A percentile compares a stretch with the other conserved stretches of the same genome.
Conservation (phyloP, 1,140 invertebrate species). For the Coelopa frigida region DNA sequence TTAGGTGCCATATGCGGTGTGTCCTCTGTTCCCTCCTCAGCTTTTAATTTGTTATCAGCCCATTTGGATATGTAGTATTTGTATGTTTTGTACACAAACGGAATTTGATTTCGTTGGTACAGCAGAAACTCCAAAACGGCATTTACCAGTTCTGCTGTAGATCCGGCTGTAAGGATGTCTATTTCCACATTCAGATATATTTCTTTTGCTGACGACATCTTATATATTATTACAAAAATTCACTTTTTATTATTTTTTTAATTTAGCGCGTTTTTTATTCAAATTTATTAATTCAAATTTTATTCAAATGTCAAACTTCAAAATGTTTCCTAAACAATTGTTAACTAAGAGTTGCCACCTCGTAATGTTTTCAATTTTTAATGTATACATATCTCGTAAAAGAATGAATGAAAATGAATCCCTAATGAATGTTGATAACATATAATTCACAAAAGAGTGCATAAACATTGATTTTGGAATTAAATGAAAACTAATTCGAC, state of each 20-base stretch:
- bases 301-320: too few species aligned
- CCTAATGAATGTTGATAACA: too few species aligned
- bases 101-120: constrained; percentile 35
- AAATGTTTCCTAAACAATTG: too few species aligned
- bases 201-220: constrained; percentile 17
- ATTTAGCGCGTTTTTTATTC: too few species aligned
- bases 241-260: not conserved
- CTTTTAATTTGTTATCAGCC: constrained; percentile 13
- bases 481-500: too few species aligned
- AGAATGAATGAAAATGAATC: too few species aligned
- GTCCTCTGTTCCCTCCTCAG: not conserved
- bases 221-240: not conserved
- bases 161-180: constrained; percentile 28
- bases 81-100: constrained; percentile 38
- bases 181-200: constrained; percentile 25
- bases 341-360: too few species aligned
- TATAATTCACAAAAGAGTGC: too few species aligned
- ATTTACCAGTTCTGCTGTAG: constrained; percentile 30
- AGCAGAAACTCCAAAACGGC: constrained; percentile 31
- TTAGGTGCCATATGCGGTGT: constrained; percentile 13
- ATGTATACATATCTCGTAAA: too few species aligned
- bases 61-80: constrained; percentile 36
- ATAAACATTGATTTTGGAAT: too few species aligned
- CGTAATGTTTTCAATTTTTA: too few species aligned
- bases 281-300: not conserved